Percentiles rank a stretch among this genome's conserved stretches.
Conservation (phyloP, 2,797 vertebrate genomes). For the Varecia variegata region DNA sequence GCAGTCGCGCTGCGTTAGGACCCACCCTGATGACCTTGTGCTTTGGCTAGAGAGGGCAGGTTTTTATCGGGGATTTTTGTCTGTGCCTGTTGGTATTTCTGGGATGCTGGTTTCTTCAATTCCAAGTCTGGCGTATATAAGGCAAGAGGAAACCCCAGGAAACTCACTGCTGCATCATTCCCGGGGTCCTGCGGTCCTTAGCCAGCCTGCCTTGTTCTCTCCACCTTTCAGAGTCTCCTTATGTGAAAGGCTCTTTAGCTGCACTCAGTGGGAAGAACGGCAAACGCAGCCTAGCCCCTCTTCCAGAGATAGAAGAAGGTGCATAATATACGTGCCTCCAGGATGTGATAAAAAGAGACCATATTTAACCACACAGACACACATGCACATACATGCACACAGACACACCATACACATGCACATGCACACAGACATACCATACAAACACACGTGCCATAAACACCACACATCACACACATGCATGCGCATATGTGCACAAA, state of each 20-base stretch:
- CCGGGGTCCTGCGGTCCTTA: background rate
- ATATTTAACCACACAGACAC: background rate
- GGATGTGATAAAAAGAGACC: background rate
- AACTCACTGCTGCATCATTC: fast-evolving
- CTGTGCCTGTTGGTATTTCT: background rate
- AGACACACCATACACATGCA: background rate
- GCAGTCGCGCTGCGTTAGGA: fast-evolving
- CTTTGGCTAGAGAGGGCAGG: background rate
- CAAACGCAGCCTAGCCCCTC: background rate
- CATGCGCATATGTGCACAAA: background rate
- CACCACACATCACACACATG: background rate
- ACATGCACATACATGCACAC: background rate
- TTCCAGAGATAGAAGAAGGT: too few species aligned
- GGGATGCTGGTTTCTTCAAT: background rate
- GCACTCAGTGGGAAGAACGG: background rate
- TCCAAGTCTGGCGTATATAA: background rate
- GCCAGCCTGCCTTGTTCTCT: background rate
- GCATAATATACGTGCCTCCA: fast-evolving
- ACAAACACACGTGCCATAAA: background rate
- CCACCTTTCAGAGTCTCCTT: background rate
- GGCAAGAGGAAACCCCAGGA: background rate
- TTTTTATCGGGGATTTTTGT: background rate
- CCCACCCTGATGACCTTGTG: background rate
- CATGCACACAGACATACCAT: background rate
- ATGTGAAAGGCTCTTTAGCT: background rate